These are phyloP conservation scores for Hippocampus comes DNA, from an alignment of 2,113 vertebrate genomes.

Conservation along the genomic window DNA sequence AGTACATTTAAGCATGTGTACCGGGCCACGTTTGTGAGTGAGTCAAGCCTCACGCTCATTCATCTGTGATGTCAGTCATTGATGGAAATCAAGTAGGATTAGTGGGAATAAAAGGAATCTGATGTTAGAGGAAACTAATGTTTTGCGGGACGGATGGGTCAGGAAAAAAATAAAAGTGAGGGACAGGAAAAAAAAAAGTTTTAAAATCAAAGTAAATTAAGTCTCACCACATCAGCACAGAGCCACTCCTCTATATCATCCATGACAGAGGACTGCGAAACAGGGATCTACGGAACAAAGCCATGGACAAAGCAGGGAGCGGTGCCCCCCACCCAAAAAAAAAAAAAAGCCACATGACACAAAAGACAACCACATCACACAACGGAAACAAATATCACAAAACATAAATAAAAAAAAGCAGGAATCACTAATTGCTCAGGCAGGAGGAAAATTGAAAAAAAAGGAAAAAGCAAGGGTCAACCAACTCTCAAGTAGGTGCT, in stretches of 20 bases:
- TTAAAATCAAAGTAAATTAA: slow-evolving; percentile 70
- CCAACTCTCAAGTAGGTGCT: slow-evolving; percentile 31
- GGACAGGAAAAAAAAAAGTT: slow-evolving; percentile 14
- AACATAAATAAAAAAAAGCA: slow-evolving; percentile 59
- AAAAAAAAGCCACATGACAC: slow-evolving; percentile 62
- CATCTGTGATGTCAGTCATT: slow-evolving; percentile 26
- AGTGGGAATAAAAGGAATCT: slow-evolving; percentile 20
- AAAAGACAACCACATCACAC: slow-evolving; percentile 32
- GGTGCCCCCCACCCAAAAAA: slow-evolving; percentile 67
- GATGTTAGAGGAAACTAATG: slow-evolving; percentile 33
- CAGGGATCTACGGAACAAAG: slow-evolving; percentile 93
- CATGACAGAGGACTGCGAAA: slow-evolving; percentile 96
- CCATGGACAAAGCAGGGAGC: slow-evolving; percentile 76
- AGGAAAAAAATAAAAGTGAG: slow-evolving; percentile 9
- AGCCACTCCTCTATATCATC: slow-evolving; percentile 99
- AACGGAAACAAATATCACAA: slow-evolving; percentile 38
- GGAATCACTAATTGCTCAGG: slow-evolving; percentile 59
- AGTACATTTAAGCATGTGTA: background rate
- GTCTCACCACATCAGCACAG: slow-evolving; percentile 96
- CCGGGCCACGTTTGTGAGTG: background rate
- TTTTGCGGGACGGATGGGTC: slow-evolving; percentile 31
- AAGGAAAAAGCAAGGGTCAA: slow-evolving; percentile 26
- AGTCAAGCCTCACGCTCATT: slow-evolving; percentile 14
- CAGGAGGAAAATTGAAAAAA: slow-evolving; percentile 33
- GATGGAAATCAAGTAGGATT: slow-evolving; percentile 23